Conservation (phyloP, 1,140 invertebrate genomes). For the Batillaria attramentaria region DNA sequence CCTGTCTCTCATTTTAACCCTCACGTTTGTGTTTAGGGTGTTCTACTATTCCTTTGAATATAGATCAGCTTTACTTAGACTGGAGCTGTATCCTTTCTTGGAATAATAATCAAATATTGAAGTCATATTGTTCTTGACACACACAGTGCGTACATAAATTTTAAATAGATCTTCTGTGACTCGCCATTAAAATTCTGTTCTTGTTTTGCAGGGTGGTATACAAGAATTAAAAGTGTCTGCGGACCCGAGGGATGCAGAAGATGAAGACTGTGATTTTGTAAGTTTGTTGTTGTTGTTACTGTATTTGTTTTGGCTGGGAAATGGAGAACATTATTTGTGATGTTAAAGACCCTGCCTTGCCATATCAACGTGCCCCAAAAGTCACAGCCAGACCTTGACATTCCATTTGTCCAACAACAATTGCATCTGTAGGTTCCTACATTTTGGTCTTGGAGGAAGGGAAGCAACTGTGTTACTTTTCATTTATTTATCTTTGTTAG, state of each 20-base stretch:
- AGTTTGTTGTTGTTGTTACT: constrained; percentile 31
- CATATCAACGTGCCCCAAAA: too few relatives aligned
- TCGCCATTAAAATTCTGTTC: constrained; percentile 21
- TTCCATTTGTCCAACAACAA: too few relatives aligned
- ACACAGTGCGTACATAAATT: too few relatives aligned
- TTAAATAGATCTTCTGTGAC: too few relatives aligned
- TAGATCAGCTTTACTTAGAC: neutral
- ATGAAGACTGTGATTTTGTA: constrained; percentile 44
- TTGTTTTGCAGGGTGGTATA: constrained; percentile 43
- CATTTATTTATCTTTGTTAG: too few relatives aligned
- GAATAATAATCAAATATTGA: neutral
- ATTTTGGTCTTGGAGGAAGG: too few relatives aligned
- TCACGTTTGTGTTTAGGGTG: neutral
- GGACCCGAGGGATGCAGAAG: constrained; percentile 43
- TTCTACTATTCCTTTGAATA: neutral
- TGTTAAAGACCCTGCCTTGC: too few relatives aligned
- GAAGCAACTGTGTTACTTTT: too few relatives aligned
- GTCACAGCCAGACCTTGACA: too few relatives aligned
- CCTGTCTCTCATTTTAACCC: neutral
- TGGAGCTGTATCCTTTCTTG: neutral
- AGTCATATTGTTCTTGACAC: neutral
- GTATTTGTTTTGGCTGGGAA: too few relatives aligned
- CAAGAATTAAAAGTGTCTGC: constrained; percentile 47
- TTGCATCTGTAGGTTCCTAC: too few relatives aligned
- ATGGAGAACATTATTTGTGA: too few relatives aligned